Evolutionary conservation across 2,888 invertebrate species (phyloP).

Genomic region (Eulithis testata): DNA sequence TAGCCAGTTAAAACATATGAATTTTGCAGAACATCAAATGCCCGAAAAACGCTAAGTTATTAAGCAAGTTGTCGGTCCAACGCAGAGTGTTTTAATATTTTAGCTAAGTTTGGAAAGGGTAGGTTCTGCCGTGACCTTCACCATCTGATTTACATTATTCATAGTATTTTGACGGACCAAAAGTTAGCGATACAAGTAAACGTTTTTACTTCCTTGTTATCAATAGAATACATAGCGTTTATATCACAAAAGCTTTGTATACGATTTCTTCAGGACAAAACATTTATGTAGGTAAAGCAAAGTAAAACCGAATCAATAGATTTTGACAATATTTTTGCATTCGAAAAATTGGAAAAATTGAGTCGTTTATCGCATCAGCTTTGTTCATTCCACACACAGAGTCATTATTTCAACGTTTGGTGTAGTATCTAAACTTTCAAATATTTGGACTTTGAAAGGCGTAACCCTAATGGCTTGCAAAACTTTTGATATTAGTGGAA

Average conservation of each 20-base stretch:
- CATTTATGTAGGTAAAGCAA: no score
- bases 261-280: no score
- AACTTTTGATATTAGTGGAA: constrained; percentile 53
- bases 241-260: no score
- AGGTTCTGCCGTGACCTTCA: constrained; percentile 44
- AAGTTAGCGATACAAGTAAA: constrained; percentile 23
- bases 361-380: constrained; percentile 5
- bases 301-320: no score
- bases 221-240: no score
- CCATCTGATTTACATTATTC: constrained; percentile 58
- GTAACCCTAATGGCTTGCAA: constrained; percentile 44
- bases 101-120: constrained; percentile 52
- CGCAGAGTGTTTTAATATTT: constrained; percentile 60
- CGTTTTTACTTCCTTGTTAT: no score
- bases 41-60: constrained; percentile 48
- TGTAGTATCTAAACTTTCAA: constrained; percentile 25
- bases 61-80: constrained; percentile 48
- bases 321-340: no score
- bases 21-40: constrained; percentile 51
- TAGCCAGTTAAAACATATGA: constrained; percentile 44
- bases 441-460: constrained; percentile 26
- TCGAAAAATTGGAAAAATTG: no score
- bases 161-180: constrained; percentile 63
- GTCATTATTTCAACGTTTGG: constrained; percentile 22
- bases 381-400: constrained; percentile 16